These are phyloP conservation scores for Dinoponera quadriceps DNA, from an alignment of 1,140 invertebrate species.

Conservation along the genomic window DNA sequence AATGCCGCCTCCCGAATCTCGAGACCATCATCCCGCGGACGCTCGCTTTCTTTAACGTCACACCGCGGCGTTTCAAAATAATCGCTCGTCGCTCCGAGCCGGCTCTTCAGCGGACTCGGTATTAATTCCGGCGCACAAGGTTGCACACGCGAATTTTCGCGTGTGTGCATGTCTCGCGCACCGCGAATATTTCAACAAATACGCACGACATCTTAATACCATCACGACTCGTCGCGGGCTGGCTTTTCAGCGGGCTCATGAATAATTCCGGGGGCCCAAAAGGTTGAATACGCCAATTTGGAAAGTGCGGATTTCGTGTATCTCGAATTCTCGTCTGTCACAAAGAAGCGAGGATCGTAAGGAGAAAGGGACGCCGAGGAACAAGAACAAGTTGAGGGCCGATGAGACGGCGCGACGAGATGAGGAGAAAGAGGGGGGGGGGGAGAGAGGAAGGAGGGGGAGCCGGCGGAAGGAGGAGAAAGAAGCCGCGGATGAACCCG, in stretches of 20 bases:
- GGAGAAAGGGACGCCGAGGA: slow-evolving; percentile 45
- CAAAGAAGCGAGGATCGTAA: slow-evolving; percentile 44
- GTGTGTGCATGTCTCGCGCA: slow-evolving; percentile 53
- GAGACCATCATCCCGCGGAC: slow-evolving; percentile 50
- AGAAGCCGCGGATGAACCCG: slow-evolving; percentile 66
- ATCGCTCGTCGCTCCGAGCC: slow-evolving; percentile 44
- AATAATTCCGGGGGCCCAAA: slow-evolving; percentile 55
- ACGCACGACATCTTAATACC: slow-evolving; percentile 60
- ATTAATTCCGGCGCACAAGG: slow-evolving; percentile 59
- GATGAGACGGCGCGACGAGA: background rate
- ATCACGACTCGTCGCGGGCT: slow-evolving; percentile 53
- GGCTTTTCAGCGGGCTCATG: slow-evolving; percentile 58
- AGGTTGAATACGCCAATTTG: slow-evolving; percentile 62
- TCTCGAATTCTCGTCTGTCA: slow-evolving; percentile 58
- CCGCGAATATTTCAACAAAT: slow-evolving; percentile 60
- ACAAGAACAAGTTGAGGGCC: slow-evolving; percentile 62
- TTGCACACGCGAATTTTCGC: slow-evolving; percentile 53
- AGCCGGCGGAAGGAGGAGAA: slow-evolving; percentile 48
- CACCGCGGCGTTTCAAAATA: slow-evolving; percentile 49
- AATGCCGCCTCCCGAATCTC: slow-evolving; percentile 17
- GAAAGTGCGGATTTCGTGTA: slow-evolving; percentile 60
- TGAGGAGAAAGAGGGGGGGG: slow-evolving; percentile 51
- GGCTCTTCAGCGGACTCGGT: slow-evolving; percentile 48
- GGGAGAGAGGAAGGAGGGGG: slow-evolving; percentile 5
- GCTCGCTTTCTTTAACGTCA: slow-evolving; percentile 51